Evolutionary conservation across 2,888 invertebrate species (phyloP).

Genomic region (Mamestra brassicae): DNA sequence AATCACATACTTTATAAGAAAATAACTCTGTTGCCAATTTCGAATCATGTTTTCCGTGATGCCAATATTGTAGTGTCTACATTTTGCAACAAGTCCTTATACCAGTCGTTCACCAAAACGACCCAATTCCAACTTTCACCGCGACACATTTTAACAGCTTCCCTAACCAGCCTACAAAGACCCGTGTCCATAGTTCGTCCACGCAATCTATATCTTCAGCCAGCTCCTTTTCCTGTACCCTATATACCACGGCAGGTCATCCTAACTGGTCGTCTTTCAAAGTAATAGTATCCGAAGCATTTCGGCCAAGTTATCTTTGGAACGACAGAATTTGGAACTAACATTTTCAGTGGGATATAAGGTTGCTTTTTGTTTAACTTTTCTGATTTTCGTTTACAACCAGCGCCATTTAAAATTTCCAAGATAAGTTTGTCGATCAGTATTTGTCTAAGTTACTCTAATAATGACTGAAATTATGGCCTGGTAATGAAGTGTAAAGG

Average conservation of each 20-base stretch:
- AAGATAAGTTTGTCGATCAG: not conserved
- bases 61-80: not conserved
- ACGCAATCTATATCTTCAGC: constrained; percentile 45
- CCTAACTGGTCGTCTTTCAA: constrained; percentile 44
- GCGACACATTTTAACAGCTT: constrained; percentile 69
- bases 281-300: constrained; percentile 38
- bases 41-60: not conserved
- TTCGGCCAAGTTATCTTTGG: constrained; percentile 29
- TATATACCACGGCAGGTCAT: constrained; percentile 46
- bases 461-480: constrained; percentile 24
- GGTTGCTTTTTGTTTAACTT: constrained; percentile 10
- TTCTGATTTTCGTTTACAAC: constrained; percentile 6
- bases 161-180: constrained; percentile 57
- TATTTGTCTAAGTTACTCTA: constrained; percentile 20
- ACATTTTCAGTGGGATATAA: not conserved
- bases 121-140: constrained; percentile 42
- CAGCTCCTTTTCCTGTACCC: constrained; percentile 43
- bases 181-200: constrained; percentile 46
- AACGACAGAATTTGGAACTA: constrained; percentile 18
- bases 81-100: not conserved
- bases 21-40: not conserved
- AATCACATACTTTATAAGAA: not conserved
- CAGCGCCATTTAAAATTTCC: constrained; percentile 5
- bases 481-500: constrained; percentile 18
- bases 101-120: not conserved